A percentile compares a stretch with the other conserved stretches of the same genome.
Conservation (phyloP, 2,113 vertebrate species). For the Plecotus auritus region DNA sequence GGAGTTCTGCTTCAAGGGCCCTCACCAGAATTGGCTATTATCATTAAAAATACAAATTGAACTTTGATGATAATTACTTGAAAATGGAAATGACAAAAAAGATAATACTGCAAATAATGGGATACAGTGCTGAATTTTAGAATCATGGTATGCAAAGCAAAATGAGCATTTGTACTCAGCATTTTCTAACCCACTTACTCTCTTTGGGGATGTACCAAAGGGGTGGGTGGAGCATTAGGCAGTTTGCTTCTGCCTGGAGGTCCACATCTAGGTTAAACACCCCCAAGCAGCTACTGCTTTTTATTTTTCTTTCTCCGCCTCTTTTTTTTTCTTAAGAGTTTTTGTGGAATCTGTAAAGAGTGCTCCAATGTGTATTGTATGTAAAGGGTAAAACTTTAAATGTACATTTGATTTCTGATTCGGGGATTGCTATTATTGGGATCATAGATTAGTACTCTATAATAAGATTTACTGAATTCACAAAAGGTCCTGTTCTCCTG, state of each 20-base stretch:
- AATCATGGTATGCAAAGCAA: not conserved
- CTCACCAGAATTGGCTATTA: not conserved
- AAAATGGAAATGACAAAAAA: not conserved
- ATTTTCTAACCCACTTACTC: too few relatives aligned
- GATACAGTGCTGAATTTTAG: not conserved
- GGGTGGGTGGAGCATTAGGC: accelerated
- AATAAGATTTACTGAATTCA: constrained; percentile 28
- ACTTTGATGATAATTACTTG: not conserved
- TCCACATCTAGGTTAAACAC: not conserved
- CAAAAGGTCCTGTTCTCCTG: not conserved
- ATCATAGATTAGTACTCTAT: constrained; percentile 1
- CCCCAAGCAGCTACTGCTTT: not conserved
- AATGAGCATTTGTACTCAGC: not conserved
- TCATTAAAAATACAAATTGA: not conserved
- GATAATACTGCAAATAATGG: not conserved
- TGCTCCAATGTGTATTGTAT: not conserved
- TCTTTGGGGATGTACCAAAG: too few relatives aligned
- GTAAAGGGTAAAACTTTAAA: not conserved
- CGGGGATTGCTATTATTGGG: not conserved
- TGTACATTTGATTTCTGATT: constrained; percentile 44
- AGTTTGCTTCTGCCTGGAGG: not conserved
- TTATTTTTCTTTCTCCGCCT: not conserved
- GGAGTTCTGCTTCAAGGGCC: not conserved
- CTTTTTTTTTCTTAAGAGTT: not conserved
- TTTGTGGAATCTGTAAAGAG: not conserved